A percentile compares a stretch with the other conserved stretches of the same genome.
phyloP scores from a whole-genome alignment of 2,113 vertebrate genomes.

The Petrocephalus microphthalmus region DNA sequence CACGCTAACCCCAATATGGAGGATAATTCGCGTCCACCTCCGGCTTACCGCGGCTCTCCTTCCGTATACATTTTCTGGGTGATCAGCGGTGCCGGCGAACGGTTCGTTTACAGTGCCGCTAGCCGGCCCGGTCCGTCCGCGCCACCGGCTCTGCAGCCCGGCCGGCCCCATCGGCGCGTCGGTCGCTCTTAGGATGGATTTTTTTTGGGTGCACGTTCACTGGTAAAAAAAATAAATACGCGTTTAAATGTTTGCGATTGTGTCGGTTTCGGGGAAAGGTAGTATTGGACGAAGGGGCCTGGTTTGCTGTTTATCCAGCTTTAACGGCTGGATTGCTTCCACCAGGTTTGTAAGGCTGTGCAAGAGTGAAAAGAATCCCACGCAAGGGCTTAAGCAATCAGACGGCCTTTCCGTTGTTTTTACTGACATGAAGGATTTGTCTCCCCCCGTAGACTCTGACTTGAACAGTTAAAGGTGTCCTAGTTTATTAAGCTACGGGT shows the following conservation, averaged over 20 bases:
- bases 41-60: background rate
- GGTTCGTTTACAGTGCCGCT: background rate
- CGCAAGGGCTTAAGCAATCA: background rate
- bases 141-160: too few species aligned
- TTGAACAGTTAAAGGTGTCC: conserved; percentile 60
- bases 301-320: background rate
- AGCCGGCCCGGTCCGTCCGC: background rate
- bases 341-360: background rate
- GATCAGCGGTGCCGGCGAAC: background rate
- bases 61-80: background rate
- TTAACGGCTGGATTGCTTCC: background rate
- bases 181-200: background rate
- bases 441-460: conserved; percentile 56
- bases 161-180: background rate
- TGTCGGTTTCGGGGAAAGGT: background rate
- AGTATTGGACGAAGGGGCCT: background rate
- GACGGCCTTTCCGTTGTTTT: background rate
- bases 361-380: background rate
- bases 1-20: background rate
- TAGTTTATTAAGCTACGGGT: conserved; percentile 52
- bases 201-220: background rate
- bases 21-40: background rate
- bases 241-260: background rate
- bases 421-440: conserved; percentile 50
- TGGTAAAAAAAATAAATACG: background rate